Conservation (phyloP, 2,113 vertebrate species). For the Polypterus bichir region DNA sequence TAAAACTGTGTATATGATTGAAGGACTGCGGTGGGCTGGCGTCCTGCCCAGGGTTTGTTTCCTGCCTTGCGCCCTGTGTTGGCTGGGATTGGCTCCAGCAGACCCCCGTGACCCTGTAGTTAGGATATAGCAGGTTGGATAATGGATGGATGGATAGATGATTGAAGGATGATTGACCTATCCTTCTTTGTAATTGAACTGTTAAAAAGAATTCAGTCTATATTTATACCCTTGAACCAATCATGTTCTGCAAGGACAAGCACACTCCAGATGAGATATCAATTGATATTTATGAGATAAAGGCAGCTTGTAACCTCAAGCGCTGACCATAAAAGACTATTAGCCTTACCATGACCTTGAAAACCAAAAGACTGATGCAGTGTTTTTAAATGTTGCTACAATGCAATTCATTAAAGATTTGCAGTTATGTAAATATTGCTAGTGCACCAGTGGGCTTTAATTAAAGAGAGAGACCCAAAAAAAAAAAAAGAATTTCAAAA, state of each 20-base stretch:
- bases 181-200: background rate
- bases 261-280: constrained; percentile 10
- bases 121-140: too few relatives aligned
- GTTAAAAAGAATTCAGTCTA: background rate
- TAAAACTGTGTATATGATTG: background rate
- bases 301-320: background rate
- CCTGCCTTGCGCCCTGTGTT: too few relatives aligned
- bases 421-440: too few relatives aligned
- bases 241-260: constrained; percentile 15
- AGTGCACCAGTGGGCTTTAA: too few relatives aligned
- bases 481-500: too few relatives aligned
- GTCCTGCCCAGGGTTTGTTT: too few relatives aligned
- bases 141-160: background rate
- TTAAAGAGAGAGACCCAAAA: too few relatives aligned
- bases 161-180: background rate
- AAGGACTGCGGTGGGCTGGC: background rate
- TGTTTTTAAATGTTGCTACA: background rate
- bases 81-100: too few relatives aligned
- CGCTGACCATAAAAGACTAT: background rate
- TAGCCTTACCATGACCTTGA: constrained; percentile 16
- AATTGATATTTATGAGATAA: constrained; percentile 15
- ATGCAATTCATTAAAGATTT: background rate
- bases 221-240: constrained; percentile 28
- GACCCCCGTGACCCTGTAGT: too few relatives aligned
- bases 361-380: background rate